These are phyloP conservation scores for Buceros bicornis DNA, from an alignment of 2,797 vertebrate species.

Conservation along the genomic window DNA sequence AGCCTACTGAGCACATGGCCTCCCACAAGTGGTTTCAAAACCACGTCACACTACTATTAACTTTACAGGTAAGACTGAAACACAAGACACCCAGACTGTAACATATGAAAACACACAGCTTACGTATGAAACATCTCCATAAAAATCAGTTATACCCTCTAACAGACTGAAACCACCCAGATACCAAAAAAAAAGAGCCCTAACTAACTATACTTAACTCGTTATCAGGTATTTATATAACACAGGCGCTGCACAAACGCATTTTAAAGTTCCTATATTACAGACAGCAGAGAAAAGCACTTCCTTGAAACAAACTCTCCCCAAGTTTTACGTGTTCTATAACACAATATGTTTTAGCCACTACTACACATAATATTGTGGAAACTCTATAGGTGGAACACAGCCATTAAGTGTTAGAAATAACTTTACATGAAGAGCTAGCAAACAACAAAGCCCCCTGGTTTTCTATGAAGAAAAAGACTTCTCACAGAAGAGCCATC, in stretches of 20 bases:
- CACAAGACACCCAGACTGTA: accelerated
- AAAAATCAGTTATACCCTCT: neutral
- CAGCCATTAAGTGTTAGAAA: accelerated
- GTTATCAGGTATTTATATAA: neutral
- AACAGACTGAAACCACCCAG: neutral
- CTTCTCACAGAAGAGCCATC: accelerated
- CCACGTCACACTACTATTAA: neutral
- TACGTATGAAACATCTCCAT: neutral
- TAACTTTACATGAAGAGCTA: accelerated
- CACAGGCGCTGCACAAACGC: accelerated
- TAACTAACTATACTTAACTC: accelerated
- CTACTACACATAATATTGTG: accelerated
- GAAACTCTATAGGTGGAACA: accelerated
- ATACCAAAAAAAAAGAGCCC: accelerated
- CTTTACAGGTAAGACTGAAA: neutral
- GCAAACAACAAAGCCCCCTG: neutral
- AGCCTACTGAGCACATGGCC: accelerated
- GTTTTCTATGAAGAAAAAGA: accelerated
- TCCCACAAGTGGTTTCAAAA: neutral
- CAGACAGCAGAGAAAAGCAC: neutral
- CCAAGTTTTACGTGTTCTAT: accelerated
- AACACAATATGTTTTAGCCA: accelerated
- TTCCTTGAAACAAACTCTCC: neutral
- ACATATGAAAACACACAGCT: accelerated
- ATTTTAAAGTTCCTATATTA: accelerated